Evolutionary conservation across 2,888 invertebrate species (phyloP), one percentile per base, ranked within the genome.

Genomic region (Ichneumoninae sp.): DNA sequence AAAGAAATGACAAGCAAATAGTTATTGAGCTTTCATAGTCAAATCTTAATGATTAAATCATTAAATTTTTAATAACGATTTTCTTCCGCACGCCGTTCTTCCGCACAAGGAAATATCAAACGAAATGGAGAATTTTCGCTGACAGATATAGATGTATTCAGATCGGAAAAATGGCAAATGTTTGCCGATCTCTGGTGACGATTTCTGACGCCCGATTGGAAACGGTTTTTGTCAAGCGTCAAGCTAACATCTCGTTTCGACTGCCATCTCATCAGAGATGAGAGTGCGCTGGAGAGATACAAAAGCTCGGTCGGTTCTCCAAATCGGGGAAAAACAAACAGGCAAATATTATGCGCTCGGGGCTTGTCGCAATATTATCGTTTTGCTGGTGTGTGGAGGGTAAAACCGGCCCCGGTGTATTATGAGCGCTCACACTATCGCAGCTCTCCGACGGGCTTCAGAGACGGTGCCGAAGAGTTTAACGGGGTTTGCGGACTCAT

Each of bases 301-400:
- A 72, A 47, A 33, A 47, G 8, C 60, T 52, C 44, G 33, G 30
- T 40, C 44, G 44, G 8, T 8, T 33, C n/a, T 54, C 72, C n/a
- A 60, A 26, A 62, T 54, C 70, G 70, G 86, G 72, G 78, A 66
- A 70, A 83, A 78, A 84, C 85, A 90, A 90, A 91, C 87, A 88
- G 77, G 86, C 84, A 90, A 90, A 91, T 90, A 91, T 91, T 87
- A 87, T 87, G 86, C 87, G 65, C 65, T 40, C 26, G n/a, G 84
- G 74, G 83, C 85, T 88, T 88, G 89, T 89, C 88, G 90, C 88
- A 91, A 91, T 90, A 91, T 91, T 90, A 90, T 90, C 89, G 86
- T 89, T 88, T 82, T 77, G 84, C 60, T 78, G 78, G 54, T 70
- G 50, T 66, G 57, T 13, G 50, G 36, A 60, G 72, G 52, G 68